phyloP scores from a whole-genome alignment of 2,888 invertebrate species.

The Athrips mouffetella region DNA sequence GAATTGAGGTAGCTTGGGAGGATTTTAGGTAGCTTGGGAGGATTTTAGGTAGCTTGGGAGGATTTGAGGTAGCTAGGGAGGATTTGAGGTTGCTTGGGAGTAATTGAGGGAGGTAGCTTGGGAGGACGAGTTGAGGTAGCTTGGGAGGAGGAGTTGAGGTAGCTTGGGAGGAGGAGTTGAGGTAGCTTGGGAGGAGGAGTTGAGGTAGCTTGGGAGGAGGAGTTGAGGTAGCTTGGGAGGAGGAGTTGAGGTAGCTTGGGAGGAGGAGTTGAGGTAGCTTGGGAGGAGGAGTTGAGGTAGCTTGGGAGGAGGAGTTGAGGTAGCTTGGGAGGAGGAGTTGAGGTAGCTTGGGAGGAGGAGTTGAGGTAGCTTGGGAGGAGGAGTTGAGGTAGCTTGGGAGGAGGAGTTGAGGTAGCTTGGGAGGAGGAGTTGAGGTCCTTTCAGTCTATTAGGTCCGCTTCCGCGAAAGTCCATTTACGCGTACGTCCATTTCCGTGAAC shows the following conservation, averaged over 20 bases:
- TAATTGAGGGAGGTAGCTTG: neutral
- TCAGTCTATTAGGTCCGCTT: too few relatives aligned
- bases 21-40: neutral
- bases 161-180: neutral
- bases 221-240: neutral
- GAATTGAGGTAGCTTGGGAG: neutral
- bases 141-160: neutral
- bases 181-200: neutral
- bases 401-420: too few relatives aligned
- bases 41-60: neutral
- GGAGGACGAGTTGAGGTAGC: neutral
- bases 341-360: too few relatives aligned
- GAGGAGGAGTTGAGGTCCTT: too few relatives aligned
- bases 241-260: neutral
- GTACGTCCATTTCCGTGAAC: too few relatives aligned
- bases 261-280: neutral
- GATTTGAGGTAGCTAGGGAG: neutral
- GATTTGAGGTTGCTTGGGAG: neutral
- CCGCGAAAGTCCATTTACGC: too few relatives aligned
- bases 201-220: neutral
- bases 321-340: too few relatives aligned
- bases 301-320: neutral
- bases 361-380: too few relatives aligned
- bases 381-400: too few relatives aligned
- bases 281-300: neutral